Percentiles rank a stretch among this genome's conserved stretches.
phyloP scores from a whole-genome alignment of 2,113 vertebrate genomes.

The Neodontobutis hainanensis region DNA sequence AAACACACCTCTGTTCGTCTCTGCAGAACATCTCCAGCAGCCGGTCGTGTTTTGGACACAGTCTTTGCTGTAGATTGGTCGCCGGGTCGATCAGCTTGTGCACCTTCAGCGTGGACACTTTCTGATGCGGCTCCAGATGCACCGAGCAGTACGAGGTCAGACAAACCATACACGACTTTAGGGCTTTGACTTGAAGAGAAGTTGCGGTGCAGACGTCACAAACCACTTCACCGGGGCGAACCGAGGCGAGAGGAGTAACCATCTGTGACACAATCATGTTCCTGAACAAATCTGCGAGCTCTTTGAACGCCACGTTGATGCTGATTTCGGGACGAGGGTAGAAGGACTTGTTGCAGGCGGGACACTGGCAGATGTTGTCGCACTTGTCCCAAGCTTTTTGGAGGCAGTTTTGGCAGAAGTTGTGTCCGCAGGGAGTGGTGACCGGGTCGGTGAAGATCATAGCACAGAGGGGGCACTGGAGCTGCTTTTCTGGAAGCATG shows the following conservation, averaged over 20 bases:
- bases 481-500: slow-evolving; percentile 56
- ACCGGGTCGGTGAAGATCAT: slow-evolving; percentile 65
- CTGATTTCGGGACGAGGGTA: slow-evolving; percentile 50
- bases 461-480: slow-evolving; percentile 68
- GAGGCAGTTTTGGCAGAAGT: slow-evolving; percentile 72
- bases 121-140: slow-evolving; percentile 88
- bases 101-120: slow-evolving; percentile 82
- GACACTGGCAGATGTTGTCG: slow-evolving; percentile 47
- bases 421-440: slow-evolving; percentile 73
- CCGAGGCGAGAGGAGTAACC: not conserved
- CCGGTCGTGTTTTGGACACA: slow-evolving; percentile 86
- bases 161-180: slow-evolving; percentile 90
- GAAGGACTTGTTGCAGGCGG: slow-evolving; percentile 53
- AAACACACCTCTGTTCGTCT: slow-evolving; percentile 88
- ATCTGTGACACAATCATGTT: slow-evolving; percentile 13
- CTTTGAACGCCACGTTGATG: slow-evolving; percentile 69
- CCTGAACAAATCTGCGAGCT: slow-evolving; percentile 60
- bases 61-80: slow-evolving; percentile 84
- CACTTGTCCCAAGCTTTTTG: slow-evolving; percentile 46
- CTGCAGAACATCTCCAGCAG: slow-evolving; percentile 92
- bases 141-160: slow-evolving; percentile 89
- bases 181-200: slow-evolving; percentile 78
- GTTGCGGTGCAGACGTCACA: slow-evolving; percentile 87
- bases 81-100: slow-evolving; percentile 88
- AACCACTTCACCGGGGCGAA: slow-evolving; percentile 79